Evolutionary conservation across 2,797 vertebrate genomes (phyloP).

Genomic region (Gambusia yucatana): DNA sequence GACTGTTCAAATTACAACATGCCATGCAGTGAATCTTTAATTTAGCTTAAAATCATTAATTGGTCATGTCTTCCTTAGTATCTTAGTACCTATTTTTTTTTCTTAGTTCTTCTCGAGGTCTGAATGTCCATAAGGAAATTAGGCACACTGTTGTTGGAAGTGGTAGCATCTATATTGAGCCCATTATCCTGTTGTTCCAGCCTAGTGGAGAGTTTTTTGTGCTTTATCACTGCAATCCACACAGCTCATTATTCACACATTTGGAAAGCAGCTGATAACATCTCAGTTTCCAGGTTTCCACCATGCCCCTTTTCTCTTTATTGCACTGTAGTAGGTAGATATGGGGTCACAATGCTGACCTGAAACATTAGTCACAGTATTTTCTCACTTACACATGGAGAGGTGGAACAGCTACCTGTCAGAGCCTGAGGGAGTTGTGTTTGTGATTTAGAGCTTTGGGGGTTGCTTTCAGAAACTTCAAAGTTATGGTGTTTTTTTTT

Average conservation of each 20-base stretch:
- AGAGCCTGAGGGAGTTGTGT: conserved; percentile 34
- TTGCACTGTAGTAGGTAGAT: conserved; percentile 18
- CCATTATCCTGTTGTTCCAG: conserved; percentile 7
- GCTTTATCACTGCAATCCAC: conserved; percentile 39
- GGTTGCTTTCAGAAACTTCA: conserved; percentile 48
- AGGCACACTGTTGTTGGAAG: conserved; percentile 9
- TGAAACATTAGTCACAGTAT: conserved; percentile 50
- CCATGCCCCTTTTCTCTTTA: conserved; percentile 18
- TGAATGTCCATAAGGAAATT: not conserved
- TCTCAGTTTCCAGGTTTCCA: conserved; percentile 57
- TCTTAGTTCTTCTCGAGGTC: not conserved
- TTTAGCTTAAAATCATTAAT: not conserved
- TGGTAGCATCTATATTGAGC: conserved; percentile 21
- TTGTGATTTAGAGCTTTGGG: conserved; percentile 54
- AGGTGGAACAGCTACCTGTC: conserved; percentile 52
- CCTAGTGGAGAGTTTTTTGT: conserved; percentile 18
- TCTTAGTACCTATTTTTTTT: not conserved
- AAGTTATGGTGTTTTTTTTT: conserved; percentile 35
- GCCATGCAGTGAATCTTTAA: not conserved
- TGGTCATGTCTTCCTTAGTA: not conserved
- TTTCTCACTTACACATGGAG: conserved; percentile 38
- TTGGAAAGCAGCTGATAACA: conserved; percentile 63
- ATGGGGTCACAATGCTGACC: conserved; percentile 50
- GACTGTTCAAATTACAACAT: not conserved
- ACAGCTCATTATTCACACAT: conserved; percentile 44